Base-by-base conservation (phyloP, 2,113 vertebrate genomes). In the Cyanistes caeruleus region DNA sequence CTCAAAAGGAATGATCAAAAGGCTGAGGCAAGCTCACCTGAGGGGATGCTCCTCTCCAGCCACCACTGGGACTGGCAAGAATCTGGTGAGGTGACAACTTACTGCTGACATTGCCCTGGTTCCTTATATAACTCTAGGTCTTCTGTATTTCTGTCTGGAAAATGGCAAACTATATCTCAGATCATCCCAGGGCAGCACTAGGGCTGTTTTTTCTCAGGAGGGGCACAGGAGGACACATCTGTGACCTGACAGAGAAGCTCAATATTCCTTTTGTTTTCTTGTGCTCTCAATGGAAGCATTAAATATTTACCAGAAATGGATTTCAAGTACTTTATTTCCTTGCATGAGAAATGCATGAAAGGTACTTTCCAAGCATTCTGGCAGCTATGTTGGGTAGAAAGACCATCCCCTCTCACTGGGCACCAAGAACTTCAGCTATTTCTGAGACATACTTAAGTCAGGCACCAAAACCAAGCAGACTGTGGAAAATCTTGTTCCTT, bases 221-320 rank as follows among this genome's bases (percentile, higher is more conserved):
- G 1, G 10, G 3, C 21, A 52, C 10, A 72, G 22, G 9, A 1
- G 1, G 48, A 59, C 7, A 10, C 31, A 67, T 13, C 28, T 0
- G 0, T 63, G 56, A 49, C 58, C 44, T 65, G 31, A 46, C 6
- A 13, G 15, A 72, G 64, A 49, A 55, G 23, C n/a, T 75, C 19
- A 59, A 4, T 33, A 83, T 48, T 75, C 52, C 39, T 68, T 30
- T 72, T 55, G 9, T 56, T 94, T 91, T 82, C 37, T 15, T 35
- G 15, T 53, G 23, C 12, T 90, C 43, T 88, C 28, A 76, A 39
- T 65, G 37, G 41, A 62, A 90, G 2, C 37, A 76, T 25, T 24
- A 68, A 87, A 56, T 76, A 60, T 73, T 91, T 68, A 76, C 7
- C 46, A 91, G 59, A 73, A 76, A 28, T 0, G 0, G 27, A 44